Conservation (phyloP, 1,140 invertebrate genomes). For the Drosophila sechellia region DNA sequence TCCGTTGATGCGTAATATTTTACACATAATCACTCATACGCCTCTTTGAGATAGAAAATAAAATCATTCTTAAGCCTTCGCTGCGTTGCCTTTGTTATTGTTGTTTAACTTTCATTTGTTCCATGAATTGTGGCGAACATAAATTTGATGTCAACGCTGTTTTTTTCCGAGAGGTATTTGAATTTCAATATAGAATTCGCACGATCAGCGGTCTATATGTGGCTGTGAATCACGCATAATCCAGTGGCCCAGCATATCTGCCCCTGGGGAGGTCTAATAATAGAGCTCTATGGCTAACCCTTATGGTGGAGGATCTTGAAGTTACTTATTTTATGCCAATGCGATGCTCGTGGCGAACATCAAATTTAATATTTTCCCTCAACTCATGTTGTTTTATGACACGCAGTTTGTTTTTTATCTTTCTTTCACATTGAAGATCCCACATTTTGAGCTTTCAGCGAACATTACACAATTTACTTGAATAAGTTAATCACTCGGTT, state of each 20-base stretch:
- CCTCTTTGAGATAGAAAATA: constrained; percentile 29
- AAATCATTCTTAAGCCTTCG: constrained; percentile 17
- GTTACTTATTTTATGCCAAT: constrained; percentile 32
- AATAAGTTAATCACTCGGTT: constrained; percentile 2
- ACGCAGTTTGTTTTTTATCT: neutral
- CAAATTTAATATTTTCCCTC: constrained; percentile 26
- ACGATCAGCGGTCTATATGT: constrained; percentile 30
- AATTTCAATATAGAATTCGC: constrained; percentile 47
- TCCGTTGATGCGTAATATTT: constrained; percentile 75
- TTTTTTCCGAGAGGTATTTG: constrained; percentile 17
- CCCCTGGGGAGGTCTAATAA: constrained; percentile 43
- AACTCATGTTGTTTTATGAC: constrained; percentile 22
- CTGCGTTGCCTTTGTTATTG: neutral
- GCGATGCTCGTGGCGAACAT: constrained; percentile 54
- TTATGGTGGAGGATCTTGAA: constrained; percentile 23
- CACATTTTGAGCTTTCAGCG: neutral
- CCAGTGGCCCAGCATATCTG: constrained; percentile 44
- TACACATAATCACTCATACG: constrained; percentile 79
- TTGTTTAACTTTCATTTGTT: constrained; percentile 66
- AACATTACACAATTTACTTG: constrained; percentile 27
- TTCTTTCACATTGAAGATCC: constrained; percentile 1
- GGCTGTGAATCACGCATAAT: constrained; percentile 62
- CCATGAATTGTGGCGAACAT: constrained; percentile 60
- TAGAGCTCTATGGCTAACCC: constrained; percentile 34
- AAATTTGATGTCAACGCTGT: constrained; percentile 44